Evolutionary conservation across 2,888 invertebrate species (phyloP).

Genomic region (Agrenia bidenticulata): DNA sequence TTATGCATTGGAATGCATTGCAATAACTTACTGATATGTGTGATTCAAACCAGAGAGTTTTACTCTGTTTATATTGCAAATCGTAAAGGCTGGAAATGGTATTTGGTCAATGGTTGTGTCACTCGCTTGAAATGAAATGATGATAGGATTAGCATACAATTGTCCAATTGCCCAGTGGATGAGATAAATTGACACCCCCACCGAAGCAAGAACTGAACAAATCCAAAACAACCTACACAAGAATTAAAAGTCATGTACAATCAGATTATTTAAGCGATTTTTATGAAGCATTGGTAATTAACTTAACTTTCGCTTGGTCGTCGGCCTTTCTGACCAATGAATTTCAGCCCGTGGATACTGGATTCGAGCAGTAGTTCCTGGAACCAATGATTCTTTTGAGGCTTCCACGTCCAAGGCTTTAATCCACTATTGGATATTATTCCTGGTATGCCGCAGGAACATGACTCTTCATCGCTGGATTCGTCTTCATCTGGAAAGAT

Average conservation of each 20-base stretch:
- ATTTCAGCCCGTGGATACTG: slow-evolving; percentile 37
- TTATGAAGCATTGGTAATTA: not conserved
- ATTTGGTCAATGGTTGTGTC: slow-evolving; percentile 15
- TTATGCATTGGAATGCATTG: no score
- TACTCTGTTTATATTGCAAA: slow-evolving; percentile 13
- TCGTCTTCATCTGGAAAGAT: no score
- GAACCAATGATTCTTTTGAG: not conserved
- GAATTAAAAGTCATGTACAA: not conserved
- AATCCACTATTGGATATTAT: no score
- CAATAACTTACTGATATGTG: not conserved
- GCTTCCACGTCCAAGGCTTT: no score
- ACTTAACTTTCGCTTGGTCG: not conserved
- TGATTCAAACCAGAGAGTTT: not conserved
- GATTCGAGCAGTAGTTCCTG: slow-evolving; percentile 9
- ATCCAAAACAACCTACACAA: slow-evolving; percentile 14
- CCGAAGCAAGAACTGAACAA: not conserved
- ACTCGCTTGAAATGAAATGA: slow-evolving; percentile 11
- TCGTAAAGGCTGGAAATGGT: slow-evolving; percentile 26
- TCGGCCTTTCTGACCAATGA: slow-evolving; percentile 28
- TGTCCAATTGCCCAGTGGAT: not conserved
- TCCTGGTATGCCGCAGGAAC: no score
- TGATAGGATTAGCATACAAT: not conserved
- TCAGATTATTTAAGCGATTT: not conserved
- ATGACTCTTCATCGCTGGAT: no score
- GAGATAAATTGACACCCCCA: not conserved